These are phyloP conservation scores for Myotis davidii DNA, from an alignment of 2,113 vertebrate species.

Conservation along the genomic window DNA sequence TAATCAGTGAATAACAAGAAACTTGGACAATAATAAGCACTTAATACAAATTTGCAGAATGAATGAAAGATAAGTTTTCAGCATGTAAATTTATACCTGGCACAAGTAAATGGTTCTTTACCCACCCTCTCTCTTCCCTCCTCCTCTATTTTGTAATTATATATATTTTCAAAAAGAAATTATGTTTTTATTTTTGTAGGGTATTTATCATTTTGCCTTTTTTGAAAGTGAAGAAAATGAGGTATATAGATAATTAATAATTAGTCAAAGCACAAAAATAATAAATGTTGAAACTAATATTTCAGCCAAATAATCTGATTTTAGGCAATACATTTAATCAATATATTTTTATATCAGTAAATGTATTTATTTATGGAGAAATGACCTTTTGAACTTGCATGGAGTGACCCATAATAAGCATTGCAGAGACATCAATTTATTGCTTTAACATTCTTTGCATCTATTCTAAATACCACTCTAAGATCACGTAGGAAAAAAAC, in stretches of 20 bases:
- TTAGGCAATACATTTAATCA: background rate
- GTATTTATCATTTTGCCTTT: background rate
- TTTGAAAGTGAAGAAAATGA: background rate
- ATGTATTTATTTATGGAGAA: background rate
- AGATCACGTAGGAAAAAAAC: background rate
- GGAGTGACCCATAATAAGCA: background rate
- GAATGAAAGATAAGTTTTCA: background rate
- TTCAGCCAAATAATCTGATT: background rate
- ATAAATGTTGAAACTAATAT: background rate
- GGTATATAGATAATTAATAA: background rate
- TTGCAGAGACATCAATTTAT: background rate
- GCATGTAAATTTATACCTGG: background rate
- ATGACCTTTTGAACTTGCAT: background rate
- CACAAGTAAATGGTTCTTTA: background rate
- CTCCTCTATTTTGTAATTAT: background rate
- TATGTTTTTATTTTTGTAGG: background rate
- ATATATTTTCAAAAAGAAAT: background rate
- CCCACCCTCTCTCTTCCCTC: rapidly evolving
- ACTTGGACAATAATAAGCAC: background rate
- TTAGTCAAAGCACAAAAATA: background rate
- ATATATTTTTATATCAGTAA: background rate
- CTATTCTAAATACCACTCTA: background rate
- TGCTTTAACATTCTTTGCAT: background rate
- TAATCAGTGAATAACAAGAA: background rate
- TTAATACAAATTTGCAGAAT: background rate